A percentile compares a stretch with the other conserved stretches of the same genome.
phyloP scores from a whole-genome alignment of 2,888 invertebrate species.

The Melipona beecheii region DNA sequence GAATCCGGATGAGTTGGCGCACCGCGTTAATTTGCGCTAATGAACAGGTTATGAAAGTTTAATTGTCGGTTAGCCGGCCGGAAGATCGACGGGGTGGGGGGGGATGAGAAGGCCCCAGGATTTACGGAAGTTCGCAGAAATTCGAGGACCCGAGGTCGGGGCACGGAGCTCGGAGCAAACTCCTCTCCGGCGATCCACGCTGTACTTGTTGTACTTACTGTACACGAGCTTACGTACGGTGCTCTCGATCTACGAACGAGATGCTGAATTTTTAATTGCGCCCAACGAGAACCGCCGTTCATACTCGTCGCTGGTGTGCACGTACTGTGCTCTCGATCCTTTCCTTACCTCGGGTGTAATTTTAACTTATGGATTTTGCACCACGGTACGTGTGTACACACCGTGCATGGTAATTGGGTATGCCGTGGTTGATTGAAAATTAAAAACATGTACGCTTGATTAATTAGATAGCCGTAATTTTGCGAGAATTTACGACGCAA shows the following conservation, averaged over 20 bases:
- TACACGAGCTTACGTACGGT: not conserved
- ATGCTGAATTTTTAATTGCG: slow-evolving; percentile 52
- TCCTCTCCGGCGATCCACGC: not conserved
- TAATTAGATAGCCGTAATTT: no score
- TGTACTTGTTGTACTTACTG: no score
- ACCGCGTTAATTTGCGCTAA: slow-evolving; percentile 75
- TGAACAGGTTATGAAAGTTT: slow-evolving; percentile 78
- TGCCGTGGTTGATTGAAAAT: no score
- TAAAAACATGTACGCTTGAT: no score
- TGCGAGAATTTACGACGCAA: no score
- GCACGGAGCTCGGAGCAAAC: not conserved
- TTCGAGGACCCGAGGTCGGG: slow-evolving; percentile 34
- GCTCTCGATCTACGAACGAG: slow-evolving; percentile 30
- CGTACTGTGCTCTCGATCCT: not conserved
- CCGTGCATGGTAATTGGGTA: not conserved
- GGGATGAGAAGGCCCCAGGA: slow-evolving; percentile 27
- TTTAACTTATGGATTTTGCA: slow-evolving; percentile 7
- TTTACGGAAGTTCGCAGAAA: slow-evolving; percentile 52
- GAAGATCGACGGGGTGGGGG: slow-evolving; percentile 30
- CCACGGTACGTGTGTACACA: not conserved
- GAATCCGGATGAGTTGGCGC: slow-evolving; percentile 75
- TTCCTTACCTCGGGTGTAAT: not conserved
- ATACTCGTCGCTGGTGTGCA: not conserved
- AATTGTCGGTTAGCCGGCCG: slow-evolving; percentile 72
- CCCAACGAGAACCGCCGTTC: slow-evolving; percentile 5